Conservation (phyloP, 2,797 vertebrate genomes). For the Carcharodon carcharias region DNA sequence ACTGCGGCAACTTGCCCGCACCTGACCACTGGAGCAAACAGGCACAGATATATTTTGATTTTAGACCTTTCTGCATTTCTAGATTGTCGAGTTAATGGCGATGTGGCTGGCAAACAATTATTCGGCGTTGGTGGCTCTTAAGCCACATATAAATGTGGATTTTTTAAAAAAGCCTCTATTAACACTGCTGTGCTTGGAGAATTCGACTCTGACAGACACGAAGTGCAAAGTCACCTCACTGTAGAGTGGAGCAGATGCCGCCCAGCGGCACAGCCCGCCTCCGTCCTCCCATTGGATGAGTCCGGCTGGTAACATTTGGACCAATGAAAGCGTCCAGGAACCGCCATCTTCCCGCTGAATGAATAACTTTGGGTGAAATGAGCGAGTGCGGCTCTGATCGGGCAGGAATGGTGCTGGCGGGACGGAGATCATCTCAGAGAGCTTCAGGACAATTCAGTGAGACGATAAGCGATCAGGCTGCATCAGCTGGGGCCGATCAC, state of each 20-base stretch:
- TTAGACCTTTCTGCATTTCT: neutral
- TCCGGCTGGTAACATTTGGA: slow-evolving; percentile 40
- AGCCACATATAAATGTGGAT: neutral
- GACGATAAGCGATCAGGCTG: neutral
- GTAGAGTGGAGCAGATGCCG: neutral
- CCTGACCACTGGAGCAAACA: neutral
- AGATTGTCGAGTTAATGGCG: too few relatives aligned
- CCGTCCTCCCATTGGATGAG: slow-evolving; percentile 53
- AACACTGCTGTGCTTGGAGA: neutral
- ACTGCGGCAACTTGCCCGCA: neutral
- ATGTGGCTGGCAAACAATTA: neutral
- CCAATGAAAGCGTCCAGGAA: slow-evolving; percentile 56
- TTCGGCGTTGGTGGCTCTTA: neutral
- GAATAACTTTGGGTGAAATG: slow-evolving; percentile 46
- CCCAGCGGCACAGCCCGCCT: slow-evolving; percentile 49
- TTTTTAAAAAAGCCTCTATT: neutral
- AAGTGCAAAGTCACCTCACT: neutral
- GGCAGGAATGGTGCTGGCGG: slow-evolving; percentile 60
- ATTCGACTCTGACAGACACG: neutral
- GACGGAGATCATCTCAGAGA: slow-evolving; percentile 19
- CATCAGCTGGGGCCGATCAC: slow-evolving; percentile 37
- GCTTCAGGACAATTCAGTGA: slow-evolving; percentile 12
- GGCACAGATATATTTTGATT: neutral
- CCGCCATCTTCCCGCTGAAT: slow-evolving; percentile 52
- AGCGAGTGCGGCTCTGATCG: slow-evolving; percentile 49